A percentile compares a stretch with the other conserved stretches of the same genome.
These are phyloP conservation scores for Nannoperca australis DNA, from an alignment of 2,797 vertebrate species.

Conservation along the genomic window DNA sequence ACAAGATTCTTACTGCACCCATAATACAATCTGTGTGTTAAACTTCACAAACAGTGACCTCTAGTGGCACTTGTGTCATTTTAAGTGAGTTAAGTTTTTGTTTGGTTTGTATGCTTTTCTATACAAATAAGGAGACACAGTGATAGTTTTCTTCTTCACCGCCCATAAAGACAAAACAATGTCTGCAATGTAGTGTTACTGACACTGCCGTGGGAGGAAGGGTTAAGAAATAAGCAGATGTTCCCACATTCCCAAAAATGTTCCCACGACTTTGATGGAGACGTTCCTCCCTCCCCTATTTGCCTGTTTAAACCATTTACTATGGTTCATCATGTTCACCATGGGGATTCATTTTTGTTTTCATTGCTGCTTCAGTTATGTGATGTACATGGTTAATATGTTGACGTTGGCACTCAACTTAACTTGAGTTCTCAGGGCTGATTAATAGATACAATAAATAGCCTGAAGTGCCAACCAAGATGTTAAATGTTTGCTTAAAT, in stretches of 20 bases:
- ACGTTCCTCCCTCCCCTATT: constrained; percentile 26
- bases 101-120: neutral
- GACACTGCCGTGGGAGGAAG: neutral
- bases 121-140: neutral
- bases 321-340: constrained; percentile 39
- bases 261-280: constrained; percentile 59
- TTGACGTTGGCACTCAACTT: constrained; percentile 48
- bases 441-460: constrained; percentile 15
- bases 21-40: neutral
- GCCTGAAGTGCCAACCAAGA: constrained; percentile 28
- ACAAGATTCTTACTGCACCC: neutral
- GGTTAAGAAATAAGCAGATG: constrained; percentile 30
- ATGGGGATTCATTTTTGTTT: constrained; percentile 50
- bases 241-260: constrained; percentile 45
- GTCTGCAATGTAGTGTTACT: neutral
- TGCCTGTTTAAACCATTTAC: constrained; percentile 36
- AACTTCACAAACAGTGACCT: neutral
- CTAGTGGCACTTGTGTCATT: constrained; percentile 9
- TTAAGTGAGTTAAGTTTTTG: neutral
- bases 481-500: constrained; percentile 51
- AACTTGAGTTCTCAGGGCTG: constrained; percentile 45
- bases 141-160: neutral
- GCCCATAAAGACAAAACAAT: neutral
- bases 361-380: constrained; percentile 41
- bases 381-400: constrained; percentile 59